Conservation (phyloP, 1,140 invertebrate genomes). For the Odontomachus brunneus region DNA sequence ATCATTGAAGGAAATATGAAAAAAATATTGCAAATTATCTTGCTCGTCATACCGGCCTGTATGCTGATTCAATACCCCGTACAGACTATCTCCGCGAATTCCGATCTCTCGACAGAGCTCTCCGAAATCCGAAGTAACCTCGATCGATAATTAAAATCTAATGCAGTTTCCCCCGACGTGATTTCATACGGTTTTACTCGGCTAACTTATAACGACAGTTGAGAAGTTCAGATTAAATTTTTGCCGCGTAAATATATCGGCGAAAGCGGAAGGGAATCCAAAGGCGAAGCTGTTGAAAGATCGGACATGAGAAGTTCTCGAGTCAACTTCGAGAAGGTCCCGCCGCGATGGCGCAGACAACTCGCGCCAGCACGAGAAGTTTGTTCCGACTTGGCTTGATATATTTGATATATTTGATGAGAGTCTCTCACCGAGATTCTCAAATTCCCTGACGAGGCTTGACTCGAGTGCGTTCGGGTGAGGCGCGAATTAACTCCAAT, state of each 20-base stretch:
- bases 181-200: background rate
- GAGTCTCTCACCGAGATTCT: background rate
- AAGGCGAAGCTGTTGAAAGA: background rate
- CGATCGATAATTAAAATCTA: background rate
- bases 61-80: too few relatives aligned
- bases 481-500: conserved; percentile 23
- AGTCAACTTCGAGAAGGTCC: conserved; percentile 28
- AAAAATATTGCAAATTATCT: too few relatives aligned
- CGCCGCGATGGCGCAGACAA: conserved; percentile 4
- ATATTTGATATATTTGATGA: conserved; percentile 36
- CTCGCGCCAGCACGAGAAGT: conserved; percentile 9
- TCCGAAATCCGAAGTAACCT: background rate
- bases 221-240: background rate
- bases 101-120: background rate
- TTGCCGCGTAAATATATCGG: conserved; percentile 11
- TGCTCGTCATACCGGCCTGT: too few relatives aligned
- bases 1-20: too few relatives aligned
- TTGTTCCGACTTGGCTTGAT: conserved; percentile 30
- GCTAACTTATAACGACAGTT: too few relatives aligned
- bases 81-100: conserved; percentile 6
- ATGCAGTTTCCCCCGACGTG: too few relatives aligned
- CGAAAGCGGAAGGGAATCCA: background rate
- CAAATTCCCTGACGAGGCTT: background rate
- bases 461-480: background rate
- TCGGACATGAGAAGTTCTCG: conserved; percentile 32